Percentiles rank a stretch among this genome's conserved stretches.
These are phyloP conservation scores for Steinernema carpocapsae DNA, from an alignment of 2,888 invertebrate species.

Conservation along the genomic window DNA sequence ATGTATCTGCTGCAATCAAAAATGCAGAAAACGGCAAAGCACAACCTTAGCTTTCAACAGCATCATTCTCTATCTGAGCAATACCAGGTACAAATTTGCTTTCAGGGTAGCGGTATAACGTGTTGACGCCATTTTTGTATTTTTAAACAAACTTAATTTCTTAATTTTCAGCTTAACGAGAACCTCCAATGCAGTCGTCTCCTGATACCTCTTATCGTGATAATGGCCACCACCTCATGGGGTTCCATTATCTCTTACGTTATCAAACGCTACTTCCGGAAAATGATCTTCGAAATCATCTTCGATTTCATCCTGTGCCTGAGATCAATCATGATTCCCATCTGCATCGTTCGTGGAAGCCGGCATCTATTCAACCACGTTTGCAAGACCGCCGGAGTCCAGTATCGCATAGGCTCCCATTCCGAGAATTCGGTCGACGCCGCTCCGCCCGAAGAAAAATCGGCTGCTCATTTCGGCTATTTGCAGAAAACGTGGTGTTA, in stretches of 20 bases:
- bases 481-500: constrained; percentile 18
- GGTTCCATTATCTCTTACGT: constrained; percentile 20
- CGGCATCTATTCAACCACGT: constrained; percentile 27
- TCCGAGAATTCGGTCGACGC: background rate
- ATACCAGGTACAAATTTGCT: constrained; percentile 9
- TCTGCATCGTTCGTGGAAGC: constrained; percentile 15
- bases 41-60: constrained; percentile 18
- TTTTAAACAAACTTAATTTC: no score
- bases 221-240: constrained; percentile 18
- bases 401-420: background rate
- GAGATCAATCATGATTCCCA: constrained; percentile 4
- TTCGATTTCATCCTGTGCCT: constrained; percentile 26
- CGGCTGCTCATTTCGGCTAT: constrained; percentile 2
- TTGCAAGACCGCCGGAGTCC: constrained; percentile 13
- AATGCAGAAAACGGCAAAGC: constrained; percentile 17
- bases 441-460: constrained; percentile 11
- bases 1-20: constrained; percentile 8
- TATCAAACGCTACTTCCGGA: background rate
- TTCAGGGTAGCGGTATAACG: no score
- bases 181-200: constrained; percentile 28
- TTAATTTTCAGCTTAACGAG: background rate
- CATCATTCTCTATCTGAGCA: constrained; percentile 26
- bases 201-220: constrained; percentile 1
- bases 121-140: no score
- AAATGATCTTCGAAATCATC: background rate